Percentiles rank a stretch among this genome's conserved stretches.
Conservation (phyloP, 2,888 invertebrate species). For the Cordylochernes scorpioides region DNA sequence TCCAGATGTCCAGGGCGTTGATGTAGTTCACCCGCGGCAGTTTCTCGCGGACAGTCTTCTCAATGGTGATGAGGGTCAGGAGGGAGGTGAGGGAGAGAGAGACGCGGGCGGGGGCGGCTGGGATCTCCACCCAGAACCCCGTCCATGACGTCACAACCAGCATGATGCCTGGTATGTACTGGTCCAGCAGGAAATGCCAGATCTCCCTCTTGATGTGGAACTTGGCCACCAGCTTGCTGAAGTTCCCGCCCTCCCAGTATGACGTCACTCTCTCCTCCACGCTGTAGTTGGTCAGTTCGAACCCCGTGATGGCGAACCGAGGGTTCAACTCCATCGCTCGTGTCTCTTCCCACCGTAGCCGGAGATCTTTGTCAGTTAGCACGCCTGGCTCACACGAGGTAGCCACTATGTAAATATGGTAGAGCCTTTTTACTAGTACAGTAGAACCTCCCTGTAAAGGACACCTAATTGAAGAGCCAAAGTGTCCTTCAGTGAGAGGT, state of each 20-base stretch:
- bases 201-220: constrained; percentile 12
- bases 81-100: constrained; percentile 13
- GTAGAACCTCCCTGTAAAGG: no score
- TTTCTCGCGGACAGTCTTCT: constrained; percentile 13
- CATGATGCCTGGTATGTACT: constrained; percentile 12
- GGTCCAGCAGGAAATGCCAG: constrained; percentile 13
- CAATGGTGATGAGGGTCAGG: constrained; percentile 14
- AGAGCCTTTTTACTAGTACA: no score
- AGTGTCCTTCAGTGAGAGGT: no score
- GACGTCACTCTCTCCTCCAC: constrained; percentile 3
- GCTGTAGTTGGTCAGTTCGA: constrained; percentile 6
- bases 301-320: constrained; percentile 7
- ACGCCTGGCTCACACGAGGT: no score
- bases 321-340: constrained; percentile 7
- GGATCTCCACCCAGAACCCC: constrained; percentile 14
- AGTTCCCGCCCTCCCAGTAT: constrained; percentile 10
- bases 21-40: constrained; percentile 14
- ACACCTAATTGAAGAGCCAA: no score
- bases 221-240: constrained; percentile 10
- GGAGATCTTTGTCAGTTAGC: constrained; percentile 4
- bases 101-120: constrained; percentile 14
- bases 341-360: constrained; percentile 7
- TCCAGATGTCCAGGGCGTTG: constrained; percentile 15
- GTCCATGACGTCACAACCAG: constrained; percentile 14
- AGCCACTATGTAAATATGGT: no score